Base-by-base conservation (phyloP, 1,140 invertebrate species). In the Drosophila neocordata region DNA sequence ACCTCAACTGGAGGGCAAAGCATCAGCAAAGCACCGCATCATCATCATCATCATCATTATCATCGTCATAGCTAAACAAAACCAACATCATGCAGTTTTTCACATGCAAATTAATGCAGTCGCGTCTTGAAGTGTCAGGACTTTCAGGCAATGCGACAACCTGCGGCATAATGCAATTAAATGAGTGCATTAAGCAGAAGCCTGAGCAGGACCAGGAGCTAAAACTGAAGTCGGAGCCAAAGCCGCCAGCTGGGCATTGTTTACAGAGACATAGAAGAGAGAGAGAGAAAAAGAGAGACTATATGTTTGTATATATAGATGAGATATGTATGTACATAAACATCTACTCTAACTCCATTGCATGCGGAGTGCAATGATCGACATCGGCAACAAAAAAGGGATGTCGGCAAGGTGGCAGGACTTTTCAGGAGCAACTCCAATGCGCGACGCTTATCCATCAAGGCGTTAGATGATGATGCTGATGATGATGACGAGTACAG, bases 131-230 rank as follows among this genome's bases (percentile, higher is more conserved):
- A 69, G 60, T 67, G 66, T 35, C 67, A 62, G 64, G 65, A 76
- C 56, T 67, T 61, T 53, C 69, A 71, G 62, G 69, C 68, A 61
- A 73, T 77, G 81, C 69, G 82, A 88, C 84, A 72, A 77, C 83
- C 84, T 89, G 83, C 79, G 83, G 83, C 83, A 88, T 89, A 88
- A 88, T 88, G 83, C 83, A 88, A 88, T 88, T 88, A 89, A 89
- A 88, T 79, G 84, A 88, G 67, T 83, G 79, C 79, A 88, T 73
- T 69, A 66, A 73, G 74, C 34, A 55, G 64, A 20, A 48, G 18
- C 41, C 41, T 31, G 34, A 69, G 69, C 35, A 53, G 56, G 9
- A 52, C 38, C 51, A 69, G 61, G 44, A 65, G 58, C 55, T 31
- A 31, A 31, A 31, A 31, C 27, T 31, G 27, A 31, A 31, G 27